phyloP scores from a whole-genome alignment of 2,113 vertebrate species.

The Onychostoma macrolepis region DNA sequence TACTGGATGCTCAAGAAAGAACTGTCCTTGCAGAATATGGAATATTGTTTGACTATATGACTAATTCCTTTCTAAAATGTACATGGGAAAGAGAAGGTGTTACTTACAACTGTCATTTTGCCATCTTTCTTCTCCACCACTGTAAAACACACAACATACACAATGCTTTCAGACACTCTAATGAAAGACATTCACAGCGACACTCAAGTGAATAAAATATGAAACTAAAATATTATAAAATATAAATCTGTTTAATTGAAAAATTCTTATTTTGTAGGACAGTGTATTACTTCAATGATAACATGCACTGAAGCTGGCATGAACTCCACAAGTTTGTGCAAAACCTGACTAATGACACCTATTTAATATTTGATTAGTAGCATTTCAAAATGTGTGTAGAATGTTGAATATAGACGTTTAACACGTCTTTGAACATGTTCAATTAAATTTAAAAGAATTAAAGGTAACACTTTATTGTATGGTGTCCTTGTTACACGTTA shows the following conservation, averaged over 20 bases:
- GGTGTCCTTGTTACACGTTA: no score
- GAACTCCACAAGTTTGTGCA: neutral
- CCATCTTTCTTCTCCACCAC: conserved; percentile 73
- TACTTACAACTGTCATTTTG: conserved; percentile 71
- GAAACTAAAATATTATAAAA: no score
- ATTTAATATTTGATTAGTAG: neutral
- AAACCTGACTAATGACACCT: neutral
- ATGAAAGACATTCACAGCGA: neutral
- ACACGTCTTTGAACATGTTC: neutral
- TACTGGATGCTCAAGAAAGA: neutral
- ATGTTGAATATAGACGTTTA: neutral
- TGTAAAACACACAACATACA: conserved; percentile 61
- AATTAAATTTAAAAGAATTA: neutral
- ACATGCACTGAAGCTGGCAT: neutral
- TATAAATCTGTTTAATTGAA: neutral
- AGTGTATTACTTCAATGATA: neutral
- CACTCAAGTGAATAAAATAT: neutral
- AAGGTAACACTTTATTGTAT: no score
- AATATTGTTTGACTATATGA: neutral
- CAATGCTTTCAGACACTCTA: neutral
- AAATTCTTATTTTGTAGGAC: neutral
- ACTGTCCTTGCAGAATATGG: neutral
- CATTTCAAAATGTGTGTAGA: neutral
- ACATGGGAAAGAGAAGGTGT: neutral
- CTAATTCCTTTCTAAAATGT: neutral